These are phyloP conservation scores for Netelia virgata DNA, from an alignment of 2,888 invertebrate genomes.

Conservation along the genomic window DNA sequence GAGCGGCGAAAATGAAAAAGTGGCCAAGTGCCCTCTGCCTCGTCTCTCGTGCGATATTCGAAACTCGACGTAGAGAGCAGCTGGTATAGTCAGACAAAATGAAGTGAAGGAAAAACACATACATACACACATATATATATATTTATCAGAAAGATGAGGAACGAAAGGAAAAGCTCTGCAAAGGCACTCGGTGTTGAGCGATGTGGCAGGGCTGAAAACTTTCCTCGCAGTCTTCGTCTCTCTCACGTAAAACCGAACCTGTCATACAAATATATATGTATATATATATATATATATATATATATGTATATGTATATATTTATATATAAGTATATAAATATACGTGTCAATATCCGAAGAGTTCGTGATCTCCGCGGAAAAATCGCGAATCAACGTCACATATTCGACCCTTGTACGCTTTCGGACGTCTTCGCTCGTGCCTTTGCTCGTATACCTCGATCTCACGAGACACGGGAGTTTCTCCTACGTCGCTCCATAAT, in stretches of 20 bases:
- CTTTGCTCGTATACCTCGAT: conserved; percentile 15
- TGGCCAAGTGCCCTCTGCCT: conserved; percentile 34
- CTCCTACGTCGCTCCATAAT: neutral
- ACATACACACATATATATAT: conserved; percentile 15
- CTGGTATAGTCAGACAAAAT: conserved; percentile 20
- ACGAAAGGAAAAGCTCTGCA: conserved; percentile 26
- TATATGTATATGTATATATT: neutral
- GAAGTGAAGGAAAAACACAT: conserved; percentile 31
- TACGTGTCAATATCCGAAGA: conserved; percentile 29
- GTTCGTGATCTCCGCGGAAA: conserved; percentile 6
- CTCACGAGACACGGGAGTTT: conserved; percentile 36
- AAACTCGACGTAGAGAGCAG: conserved; percentile 23
- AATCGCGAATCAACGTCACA: conserved; percentile 52
- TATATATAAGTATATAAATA: neutral
- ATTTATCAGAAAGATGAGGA: conserved; percentile 28
- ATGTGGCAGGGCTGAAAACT: conserved; percentile 49
- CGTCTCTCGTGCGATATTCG: conserved; percentile 33
- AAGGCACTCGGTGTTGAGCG: conserved; percentile 21
- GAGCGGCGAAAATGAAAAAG: conserved; percentile 46
- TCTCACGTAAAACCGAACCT: neutral
- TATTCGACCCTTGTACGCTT: conserved; percentile 35
- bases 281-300: neutral
- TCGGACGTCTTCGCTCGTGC: conserved; percentile 31
- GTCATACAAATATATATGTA: neutral
- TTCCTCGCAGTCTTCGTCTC: conserved; percentile 36